Percentiles rank a stretch among this genome's conserved stretches.
These are phyloP conservation scores for Morone chrysops DNA, from an alignment of 2,113 vertebrate genomes.

Conservation along the genomic window DNA sequence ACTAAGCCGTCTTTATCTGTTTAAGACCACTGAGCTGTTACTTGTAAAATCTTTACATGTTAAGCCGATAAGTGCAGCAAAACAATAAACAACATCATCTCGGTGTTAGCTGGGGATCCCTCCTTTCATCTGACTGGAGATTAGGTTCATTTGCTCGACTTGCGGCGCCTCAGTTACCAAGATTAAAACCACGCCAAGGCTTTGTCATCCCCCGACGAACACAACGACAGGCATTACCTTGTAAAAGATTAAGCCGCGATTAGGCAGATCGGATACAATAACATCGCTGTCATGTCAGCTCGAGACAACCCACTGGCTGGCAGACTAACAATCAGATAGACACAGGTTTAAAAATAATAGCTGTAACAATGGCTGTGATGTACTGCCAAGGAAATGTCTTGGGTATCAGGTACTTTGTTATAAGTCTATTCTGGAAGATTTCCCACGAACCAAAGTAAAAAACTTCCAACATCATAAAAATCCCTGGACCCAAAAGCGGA, in stretches of 20 bases:
- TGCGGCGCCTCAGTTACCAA: conserved; percentile 38
- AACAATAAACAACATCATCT: conserved; percentile 75
- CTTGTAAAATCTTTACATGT: conserved; percentile 80
- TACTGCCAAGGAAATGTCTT: conserved; percentile 24
- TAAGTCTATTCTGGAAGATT: conserved; percentile 23
- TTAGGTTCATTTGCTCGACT: conserved; percentile 65
- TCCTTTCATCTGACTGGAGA: conserved; percentile 72
- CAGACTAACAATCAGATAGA: conserved; percentile 30
- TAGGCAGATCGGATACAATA: conserved; percentile 59
- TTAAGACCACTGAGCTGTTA: conserved; percentile 81
- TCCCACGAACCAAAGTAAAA: conserved; percentile 17
- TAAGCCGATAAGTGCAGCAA: conserved; percentile 70
- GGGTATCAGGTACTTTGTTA: conserved; percentile 31
- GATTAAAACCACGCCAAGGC: conserved; percentile 58
- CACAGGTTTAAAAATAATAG: conserved; percentile 50
- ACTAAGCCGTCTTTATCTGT: conserved; percentile 84
- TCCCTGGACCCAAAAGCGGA: not conserved
- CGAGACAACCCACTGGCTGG: conserved; percentile 24
- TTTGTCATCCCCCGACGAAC: conserved; percentile 51
- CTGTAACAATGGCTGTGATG: conserved; percentile 38
- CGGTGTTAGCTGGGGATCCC: conserved; percentile 45
- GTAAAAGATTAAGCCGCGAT: conserved; percentile 62
- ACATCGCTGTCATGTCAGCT: conserved; percentile 37
- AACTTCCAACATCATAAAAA: conserved; percentile 12
- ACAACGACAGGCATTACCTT: conserved; percentile 57